Evolutionary conservation across 2,797 vertebrate genomes (phyloP), one percentile per base, ranked within the genome.

Genomic region (Xenopus petersii): DNA sequence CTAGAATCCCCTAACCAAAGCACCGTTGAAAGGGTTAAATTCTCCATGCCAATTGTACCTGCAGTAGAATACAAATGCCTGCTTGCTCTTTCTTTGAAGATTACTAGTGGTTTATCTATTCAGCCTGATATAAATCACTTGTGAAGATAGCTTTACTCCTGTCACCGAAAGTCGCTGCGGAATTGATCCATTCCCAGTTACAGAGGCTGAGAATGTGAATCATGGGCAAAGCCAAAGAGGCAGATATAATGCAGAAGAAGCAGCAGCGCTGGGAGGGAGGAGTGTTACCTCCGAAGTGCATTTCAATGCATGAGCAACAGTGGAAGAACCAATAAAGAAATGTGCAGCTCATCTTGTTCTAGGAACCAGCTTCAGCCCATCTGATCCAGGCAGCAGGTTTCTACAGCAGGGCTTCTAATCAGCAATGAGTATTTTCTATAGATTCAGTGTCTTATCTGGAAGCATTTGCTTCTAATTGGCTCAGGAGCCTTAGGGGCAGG

Each of bases 71-170:
- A 83, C 81, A 83, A 80, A 83, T 58, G 24, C 60, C 71, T 74
- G 51, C 68, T 51, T 49, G 9, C 42, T 67, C 73, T 61, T 59
- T 54, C 80, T 60, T 49, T n/a, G 65, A 80, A 84, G 47, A 84
- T 84, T 76, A 85, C 69, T 80, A 75, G 70, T 54, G 80, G 33
- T 86, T 84, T 71, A 58, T 79, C 79, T 83, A 54, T 61, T 73
- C 76, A 59, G 71, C 77, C 83, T 72, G n/a, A 75, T 75, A 84
- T 74, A 84, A 84, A 83, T 81, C 75, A 71, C 49, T 56, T 12
- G 48, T 58, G 81, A 82, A 83, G 81, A 36, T 73, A 68, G 71
- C 69, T 86, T 82, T 83, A 47, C 64, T 55, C 59, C n/a, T 79
- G 61, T 71, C 69, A 86, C 70, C 73, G 69, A 80, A 71, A 75